Evolutionary conservation across 2,113 vertebrate genomes (phyloP).

Genomic region (Embiotoca jacksoni): DNA sequence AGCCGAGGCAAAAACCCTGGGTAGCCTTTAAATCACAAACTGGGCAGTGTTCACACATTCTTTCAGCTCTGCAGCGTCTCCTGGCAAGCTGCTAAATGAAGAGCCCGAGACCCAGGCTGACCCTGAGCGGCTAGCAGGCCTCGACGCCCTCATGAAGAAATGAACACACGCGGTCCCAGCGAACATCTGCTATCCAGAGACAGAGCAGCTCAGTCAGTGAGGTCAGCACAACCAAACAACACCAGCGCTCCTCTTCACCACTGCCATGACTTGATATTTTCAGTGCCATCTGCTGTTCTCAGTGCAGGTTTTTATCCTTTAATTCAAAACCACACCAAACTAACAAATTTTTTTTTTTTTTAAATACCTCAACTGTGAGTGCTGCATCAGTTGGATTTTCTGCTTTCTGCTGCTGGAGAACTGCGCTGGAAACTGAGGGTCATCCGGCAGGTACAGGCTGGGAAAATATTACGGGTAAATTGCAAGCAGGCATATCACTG

Average conservation of each 20-base stretch:
- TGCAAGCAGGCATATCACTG: neutral
- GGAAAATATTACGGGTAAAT: conserved; percentile 19
- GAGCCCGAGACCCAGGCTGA: conserved; percentile 67
- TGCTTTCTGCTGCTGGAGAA: neutral
- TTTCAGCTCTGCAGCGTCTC: conserved; percentile 72
- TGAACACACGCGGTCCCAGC: conserved; percentile 41
- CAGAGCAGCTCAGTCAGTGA: conserved; percentile 32
- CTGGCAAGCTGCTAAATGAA: conserved; percentile 76
- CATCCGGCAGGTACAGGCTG: conserved; percentile 20
- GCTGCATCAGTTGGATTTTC: neutral
- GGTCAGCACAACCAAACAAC: conserved; percentile 52
- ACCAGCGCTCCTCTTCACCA: conserved; percentile 26
- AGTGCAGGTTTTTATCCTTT: conserved; percentile 26
- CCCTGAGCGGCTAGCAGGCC: conserved; percentile 54
- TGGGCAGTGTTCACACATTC: conserved; percentile 78
- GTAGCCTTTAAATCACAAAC: conserved; percentile 75
- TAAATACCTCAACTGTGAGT: neutral
- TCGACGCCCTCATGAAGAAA: conserved; percentile 44
- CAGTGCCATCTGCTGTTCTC: conserved; percentile 22
- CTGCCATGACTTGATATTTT: conserved; percentile 23
- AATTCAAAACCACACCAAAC: conserved; percentile 15
- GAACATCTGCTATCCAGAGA: conserved; percentile 75
- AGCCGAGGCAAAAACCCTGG: conserved; percentile 58
- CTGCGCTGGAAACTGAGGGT: conserved; percentile 19
- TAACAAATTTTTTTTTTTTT: neutral